phyloP scores from a whole-genome alignment of 1,140 invertebrate species.

The Ceratina japonica region DNA sequence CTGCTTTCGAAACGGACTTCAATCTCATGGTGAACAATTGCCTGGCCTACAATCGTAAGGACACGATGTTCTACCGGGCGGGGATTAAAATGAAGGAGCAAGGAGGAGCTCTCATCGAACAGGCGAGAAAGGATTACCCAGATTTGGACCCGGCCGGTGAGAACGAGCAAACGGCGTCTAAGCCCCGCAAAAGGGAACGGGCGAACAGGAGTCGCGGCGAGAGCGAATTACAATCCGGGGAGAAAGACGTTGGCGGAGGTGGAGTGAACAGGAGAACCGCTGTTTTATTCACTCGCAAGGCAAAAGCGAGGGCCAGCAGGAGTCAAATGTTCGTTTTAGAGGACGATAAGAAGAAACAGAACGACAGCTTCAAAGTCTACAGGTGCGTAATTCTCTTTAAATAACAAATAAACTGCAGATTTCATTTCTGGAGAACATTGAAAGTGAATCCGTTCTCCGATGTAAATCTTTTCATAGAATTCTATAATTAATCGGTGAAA shows the following conservation, averaged over 20 bases:
- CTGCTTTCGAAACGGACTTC: conserved; percentile 93
- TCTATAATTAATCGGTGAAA: conserved; percentile 2
- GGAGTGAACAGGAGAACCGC: conserved; percentile 90
- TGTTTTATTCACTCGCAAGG: conserved; percentile 90
- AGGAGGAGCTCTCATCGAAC: conserved; percentile 87
- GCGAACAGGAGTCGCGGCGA: conserved; percentile 70
- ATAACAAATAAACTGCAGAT: not conserved
- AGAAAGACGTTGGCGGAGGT: conserved; percentile 71
- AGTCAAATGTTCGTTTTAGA: conserved; percentile 66
- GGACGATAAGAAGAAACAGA: conserved; percentile 74
- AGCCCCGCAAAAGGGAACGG: conserved; percentile 71
- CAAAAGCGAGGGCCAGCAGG: conserved; percentile 79
- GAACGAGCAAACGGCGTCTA: conserved; percentile 51
- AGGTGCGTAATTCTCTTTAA: conserved; percentile 60
- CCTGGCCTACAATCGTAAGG: conserved; percentile 95
- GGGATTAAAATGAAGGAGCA: conserved; percentile 93
- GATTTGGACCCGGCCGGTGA: conserved; percentile 82
- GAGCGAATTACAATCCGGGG: conserved; percentile 64
- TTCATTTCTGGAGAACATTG: not conserved
- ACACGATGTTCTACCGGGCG: conserved; percentile 92
- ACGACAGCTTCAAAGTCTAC: conserved; percentile 82
- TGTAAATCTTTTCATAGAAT: no score
- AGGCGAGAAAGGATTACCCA: conserved; percentile 84
- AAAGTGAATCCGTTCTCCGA: no score
- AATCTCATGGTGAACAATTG: conserved; percentile 97